Evolutionary conservation across 2,797 vertebrate species (phyloP).

Genomic region (Notoglanidium macrostoma): DNA sequence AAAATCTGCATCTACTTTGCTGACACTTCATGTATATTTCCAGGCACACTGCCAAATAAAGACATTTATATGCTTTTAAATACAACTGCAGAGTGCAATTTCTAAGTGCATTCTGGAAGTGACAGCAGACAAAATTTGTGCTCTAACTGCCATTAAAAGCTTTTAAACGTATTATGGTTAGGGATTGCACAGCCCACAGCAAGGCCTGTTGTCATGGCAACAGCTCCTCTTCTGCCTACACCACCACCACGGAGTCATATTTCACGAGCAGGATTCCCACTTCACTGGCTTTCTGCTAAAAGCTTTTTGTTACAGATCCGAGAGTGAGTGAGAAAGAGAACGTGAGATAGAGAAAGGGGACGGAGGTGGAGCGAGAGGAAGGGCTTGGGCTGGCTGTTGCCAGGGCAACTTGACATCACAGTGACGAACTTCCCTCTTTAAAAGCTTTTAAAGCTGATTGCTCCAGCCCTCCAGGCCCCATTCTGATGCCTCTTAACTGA

Average conservation of each 20-base stretch:
- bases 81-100: background rate
- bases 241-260: conserved; percentile 74
- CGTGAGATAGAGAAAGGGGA: conserved; percentile 49
- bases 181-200: conserved; percentile 65
- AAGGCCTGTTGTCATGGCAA: conserved; percentile 74
- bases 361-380: conserved; percentile 61
- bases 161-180: conserved; percentile 77
- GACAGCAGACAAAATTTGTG: conserved; percentile 5
- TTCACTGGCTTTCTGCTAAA: conserved; percentile 99
- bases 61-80: conserved; percentile 2
- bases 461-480: conserved; percentile 96
- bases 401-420: conserved; percentile 98
- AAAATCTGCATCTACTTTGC: background rate
- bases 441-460: conserved; percentile 99
- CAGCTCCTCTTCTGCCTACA: conserved; percentile 58
- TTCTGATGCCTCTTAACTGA: conserved; percentile 92
- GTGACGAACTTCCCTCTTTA: conserved; percentile 97
- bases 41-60: background rate
- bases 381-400: conserved; percentile 88
- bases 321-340: conserved; percentile 61
- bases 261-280: conserved; percentile 88
- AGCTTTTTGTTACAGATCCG: conserved; percentile 95
- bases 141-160: conserved; percentile 78
- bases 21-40: background rate
- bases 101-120: conserved; percentile 6